phyloP scores from a whole-genome alignment of 2,797 vertebrate genomes.

The Vespertilio murinus region DNA sequence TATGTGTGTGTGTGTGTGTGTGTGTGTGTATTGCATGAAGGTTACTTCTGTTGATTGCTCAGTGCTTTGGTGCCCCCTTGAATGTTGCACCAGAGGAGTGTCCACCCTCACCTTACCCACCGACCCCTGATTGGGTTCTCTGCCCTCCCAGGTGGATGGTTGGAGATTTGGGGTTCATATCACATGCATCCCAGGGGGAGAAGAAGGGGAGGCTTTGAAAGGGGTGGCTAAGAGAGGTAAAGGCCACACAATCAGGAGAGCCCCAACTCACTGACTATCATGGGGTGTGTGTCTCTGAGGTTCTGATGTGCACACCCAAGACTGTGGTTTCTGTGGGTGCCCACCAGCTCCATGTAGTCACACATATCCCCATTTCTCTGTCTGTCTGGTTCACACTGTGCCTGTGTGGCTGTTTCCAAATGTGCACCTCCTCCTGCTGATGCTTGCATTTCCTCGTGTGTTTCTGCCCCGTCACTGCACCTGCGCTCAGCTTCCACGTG shows the following conservation, averaged over 20 bases:
- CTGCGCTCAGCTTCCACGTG: slow-evolving; percentile 72
- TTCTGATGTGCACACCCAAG: fast-evolving
- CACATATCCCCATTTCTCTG: fast-evolving
- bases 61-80: not conserved
- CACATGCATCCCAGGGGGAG: not conserved
- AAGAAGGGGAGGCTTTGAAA: not conserved
- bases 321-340: not conserved
- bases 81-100: not conserved
- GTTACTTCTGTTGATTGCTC: not conserved
- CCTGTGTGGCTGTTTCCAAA: not conserved
- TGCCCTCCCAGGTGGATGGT: not conserved
- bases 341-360: too few relatives aligned
- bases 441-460: not conserved
- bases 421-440: not conserved
- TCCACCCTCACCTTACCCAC: fast-evolving
- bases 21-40: too few relatives aligned
- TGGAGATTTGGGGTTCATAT: not conserved
- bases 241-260: fast-evolving
- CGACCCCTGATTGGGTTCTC: not conserved
- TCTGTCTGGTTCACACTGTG: too few relatives aligned
- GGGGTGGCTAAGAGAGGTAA: not conserved
- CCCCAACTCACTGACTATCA: not conserved
- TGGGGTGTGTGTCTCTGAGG: not conserved
- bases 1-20: too few relatives aligned
- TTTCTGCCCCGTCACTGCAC: not conserved